Evolutionary conservation across 2,113 vertebrate species (phyloP).

Genomic region (Scomber japonicus): DNA sequence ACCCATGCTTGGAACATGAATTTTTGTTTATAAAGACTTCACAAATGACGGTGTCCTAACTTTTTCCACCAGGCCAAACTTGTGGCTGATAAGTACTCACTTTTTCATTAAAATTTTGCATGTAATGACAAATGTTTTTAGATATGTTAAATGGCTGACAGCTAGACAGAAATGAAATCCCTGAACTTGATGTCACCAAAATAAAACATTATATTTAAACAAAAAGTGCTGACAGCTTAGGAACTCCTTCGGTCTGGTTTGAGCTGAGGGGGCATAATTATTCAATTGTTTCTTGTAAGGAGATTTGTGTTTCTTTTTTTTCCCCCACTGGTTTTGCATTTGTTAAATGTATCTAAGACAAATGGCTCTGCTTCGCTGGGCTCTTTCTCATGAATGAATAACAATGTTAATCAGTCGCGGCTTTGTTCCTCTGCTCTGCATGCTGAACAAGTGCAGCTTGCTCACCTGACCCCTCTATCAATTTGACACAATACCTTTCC

Average conservation of each 20-base stretch:
- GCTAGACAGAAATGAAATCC: constrained; percentile 43
- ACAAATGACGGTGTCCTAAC: neutral
- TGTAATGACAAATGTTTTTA: neutral
- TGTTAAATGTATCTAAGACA: constrained; percentile 73
- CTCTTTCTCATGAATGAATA: constrained; percentile 72
- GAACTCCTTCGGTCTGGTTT: constrained; percentile 24
- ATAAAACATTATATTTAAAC: constrained; percentile 40
- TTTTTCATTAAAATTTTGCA: neutral
- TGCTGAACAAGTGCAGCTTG: constrained; percentile 39
- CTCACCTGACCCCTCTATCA: constrained; percentile 68
- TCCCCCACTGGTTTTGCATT: constrained; percentile 39
- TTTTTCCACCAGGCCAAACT: neutral
- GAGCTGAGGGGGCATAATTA: constrained; percentile 44
- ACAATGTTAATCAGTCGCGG: constrained; percentile 68
- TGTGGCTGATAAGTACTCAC: neutral
- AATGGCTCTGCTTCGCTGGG: constrained; percentile 61
- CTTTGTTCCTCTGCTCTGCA: constrained; percentile 55
- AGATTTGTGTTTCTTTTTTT: constrained; percentile 39
- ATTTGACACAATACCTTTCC: constrained; percentile 31
- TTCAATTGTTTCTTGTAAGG: constrained; percentile 58
- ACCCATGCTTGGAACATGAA: too few species aligned
- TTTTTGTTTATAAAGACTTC: too few species aligned
- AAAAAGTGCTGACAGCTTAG: constrained; percentile 44
- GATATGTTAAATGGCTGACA: constrained; percentile 26
- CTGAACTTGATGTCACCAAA: constrained; percentile 3